A percentile compares a stretch with the other conserved stretches of the same genome.
Conservation (phyloP, 2,797 vertebrate species). For the Spinibarbus caldwelli region DNA sequence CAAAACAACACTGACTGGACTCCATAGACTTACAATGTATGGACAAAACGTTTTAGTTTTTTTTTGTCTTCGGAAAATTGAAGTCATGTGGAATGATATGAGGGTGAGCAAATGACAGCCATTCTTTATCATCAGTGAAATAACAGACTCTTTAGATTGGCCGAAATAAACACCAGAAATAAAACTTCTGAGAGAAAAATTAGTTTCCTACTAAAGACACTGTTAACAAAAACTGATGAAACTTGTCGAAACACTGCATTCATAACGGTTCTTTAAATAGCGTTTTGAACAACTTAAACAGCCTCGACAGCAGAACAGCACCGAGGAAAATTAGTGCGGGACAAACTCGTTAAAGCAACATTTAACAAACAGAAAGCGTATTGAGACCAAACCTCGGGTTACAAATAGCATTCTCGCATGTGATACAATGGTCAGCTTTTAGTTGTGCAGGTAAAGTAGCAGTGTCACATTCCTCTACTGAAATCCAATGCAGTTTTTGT, state of each 20-base stretch:
- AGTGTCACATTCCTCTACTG: slow-evolving; percentile 52
- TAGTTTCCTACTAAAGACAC: neutral
- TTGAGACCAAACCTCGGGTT: slow-evolving; percentile 46
- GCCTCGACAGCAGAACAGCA: neutral
- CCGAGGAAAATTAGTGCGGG: neutral
- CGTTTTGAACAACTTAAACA: neutral
- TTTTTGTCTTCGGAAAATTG: neutral
- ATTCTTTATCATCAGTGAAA: neutral
- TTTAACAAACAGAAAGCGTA: slow-evolving; percentile 33
- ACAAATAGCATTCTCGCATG: slow-evolving; percentile 36
- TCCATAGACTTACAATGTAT: neutral
- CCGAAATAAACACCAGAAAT: neutral
- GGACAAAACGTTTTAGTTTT: neutral
- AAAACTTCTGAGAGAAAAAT: slow-evolving; percentile 11
- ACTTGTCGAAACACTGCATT: neutral
- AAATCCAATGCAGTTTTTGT: slow-evolving; percentile 59
- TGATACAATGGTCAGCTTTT: slow-evolving; percentile 53
- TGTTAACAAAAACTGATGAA: neutral
- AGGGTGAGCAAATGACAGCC: neutral
- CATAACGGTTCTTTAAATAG: neutral
- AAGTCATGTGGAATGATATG: neutral
- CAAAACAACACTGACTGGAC: neutral
- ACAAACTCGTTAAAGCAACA: slow-evolving; percentile 1
- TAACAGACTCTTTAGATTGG: neutral
- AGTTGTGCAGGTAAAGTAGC: slow-evolving; percentile 42